Percentiles rank a stretch among this genome's conserved stretches.
These are phyloP conservation scores for Thecophora atra DNA, from an alignment of 2,888 invertebrate genomes.

Conservation along the genomic window DNA sequence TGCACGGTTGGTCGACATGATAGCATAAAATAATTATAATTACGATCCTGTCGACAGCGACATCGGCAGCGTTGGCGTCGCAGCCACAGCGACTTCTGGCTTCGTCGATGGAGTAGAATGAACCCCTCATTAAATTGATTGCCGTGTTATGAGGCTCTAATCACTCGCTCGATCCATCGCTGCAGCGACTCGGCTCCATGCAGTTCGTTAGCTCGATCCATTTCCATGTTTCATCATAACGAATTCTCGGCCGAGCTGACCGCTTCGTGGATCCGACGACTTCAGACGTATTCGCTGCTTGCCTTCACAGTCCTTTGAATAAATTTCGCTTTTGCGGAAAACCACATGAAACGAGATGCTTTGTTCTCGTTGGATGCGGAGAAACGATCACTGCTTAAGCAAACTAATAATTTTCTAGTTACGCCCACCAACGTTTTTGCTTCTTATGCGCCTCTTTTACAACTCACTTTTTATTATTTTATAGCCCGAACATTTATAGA, in stretches of 20 bases:
- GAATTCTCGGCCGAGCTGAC: slow-evolving; percentile 6
- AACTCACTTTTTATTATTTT: slow-evolving; percentile 10
- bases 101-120: slow-evolving; percentile 23
- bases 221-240: slow-evolving; percentile 35
- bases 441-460: slow-evolving; percentile 26
- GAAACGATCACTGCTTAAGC: slow-evolving; percentile 49
- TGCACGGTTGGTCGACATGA: slow-evolving; percentile 11
- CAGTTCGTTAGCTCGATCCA: slow-evolving; percentile 8
- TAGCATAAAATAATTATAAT: slow-evolving; percentile 33
- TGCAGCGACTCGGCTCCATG: slow-evolving; percentile 20
- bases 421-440: slow-evolving; percentile 50
- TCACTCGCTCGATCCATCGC: slow-evolving; percentile 44
- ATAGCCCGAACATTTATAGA: neutral
- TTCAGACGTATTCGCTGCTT: slow-evolving; percentile 43
- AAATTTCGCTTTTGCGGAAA: neutral
- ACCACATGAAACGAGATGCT: slow-evolving; percentile 21
- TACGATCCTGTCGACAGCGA: slow-evolving; percentile 14
- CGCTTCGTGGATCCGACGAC: slow-evolving; percentile 28
- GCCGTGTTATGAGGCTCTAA: slow-evolving; percentile 55
- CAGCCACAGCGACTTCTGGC: neutral
- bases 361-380: slow-evolving; percentile 22
- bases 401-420: slow-evolving; percentile 59
- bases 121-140: slow-evolving; percentile 54
- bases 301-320: slow-evolving; percentile 22
- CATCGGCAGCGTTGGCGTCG: neutral